These are phyloP conservation scores for Linurgus olivaceus DNA, from an alignment of 2,797 vertebrate genomes.

Conservation along the genomic window DNA sequence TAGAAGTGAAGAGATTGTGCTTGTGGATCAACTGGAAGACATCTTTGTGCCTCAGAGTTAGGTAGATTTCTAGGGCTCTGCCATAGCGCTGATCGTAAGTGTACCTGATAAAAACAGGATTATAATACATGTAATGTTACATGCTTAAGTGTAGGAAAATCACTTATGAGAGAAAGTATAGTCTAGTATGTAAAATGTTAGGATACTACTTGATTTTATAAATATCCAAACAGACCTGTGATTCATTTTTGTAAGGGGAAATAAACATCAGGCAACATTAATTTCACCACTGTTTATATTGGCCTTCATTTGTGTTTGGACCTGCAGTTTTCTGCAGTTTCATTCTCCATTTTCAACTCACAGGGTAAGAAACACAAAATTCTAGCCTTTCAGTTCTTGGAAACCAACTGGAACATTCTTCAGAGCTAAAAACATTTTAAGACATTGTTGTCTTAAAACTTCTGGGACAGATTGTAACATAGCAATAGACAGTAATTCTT, in stretches of 20 bases:
- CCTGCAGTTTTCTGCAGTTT: not conserved
- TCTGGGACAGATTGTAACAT: not conserved
- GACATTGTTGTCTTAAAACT: not conserved
- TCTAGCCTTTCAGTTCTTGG: not conserved
- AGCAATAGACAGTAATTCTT: not conserved
- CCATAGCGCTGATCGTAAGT: slow-evolving; percentile 98
- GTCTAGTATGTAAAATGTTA: not conserved
- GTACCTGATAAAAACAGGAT: slow-evolving; percentile 79
- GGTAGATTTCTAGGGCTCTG: slow-evolving; percentile 93
- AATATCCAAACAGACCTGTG: not conserved
- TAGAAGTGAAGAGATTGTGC: slow-evolving; percentile 96
- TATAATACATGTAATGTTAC: not conserved
- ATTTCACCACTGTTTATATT: not conserved
- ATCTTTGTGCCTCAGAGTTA: slow-evolving; percentile 93
- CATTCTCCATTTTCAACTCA: not conserved
- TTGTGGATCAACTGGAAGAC: slow-evolving; percentile 98
- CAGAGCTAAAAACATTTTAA: not conserved
- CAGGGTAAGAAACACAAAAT: not conserved
- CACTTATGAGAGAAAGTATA: not conserved
- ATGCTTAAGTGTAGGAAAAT: not conserved
- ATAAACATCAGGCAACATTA: not conserved
- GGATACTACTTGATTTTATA: not conserved
- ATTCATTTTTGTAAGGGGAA: not conserved
- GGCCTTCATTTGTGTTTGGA: not conserved
- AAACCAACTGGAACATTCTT: not conserved